Evolutionary conservation across 2,113 vertebrate genomes (phyloP).

Genomic region (Thalassarche chlororhynchos): DNA sequence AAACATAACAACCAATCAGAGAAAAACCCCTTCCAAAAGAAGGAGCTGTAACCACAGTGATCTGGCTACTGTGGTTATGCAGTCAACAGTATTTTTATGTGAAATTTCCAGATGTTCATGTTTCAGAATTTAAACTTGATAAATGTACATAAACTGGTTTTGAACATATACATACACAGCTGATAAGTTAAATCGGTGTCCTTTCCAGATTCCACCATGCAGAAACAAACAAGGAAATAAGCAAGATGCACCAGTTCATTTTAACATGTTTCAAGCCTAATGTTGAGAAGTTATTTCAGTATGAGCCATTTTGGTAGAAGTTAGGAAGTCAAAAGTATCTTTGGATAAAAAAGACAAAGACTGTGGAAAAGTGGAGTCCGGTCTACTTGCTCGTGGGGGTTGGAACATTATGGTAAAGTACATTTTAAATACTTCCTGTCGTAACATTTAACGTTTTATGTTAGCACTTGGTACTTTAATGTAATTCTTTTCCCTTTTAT

Average conservation of each 20-base stretch:
- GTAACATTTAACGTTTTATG: rapidly evolving
- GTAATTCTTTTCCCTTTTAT: background rate
- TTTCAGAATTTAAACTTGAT: background rate
- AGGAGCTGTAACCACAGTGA: too few species aligned
- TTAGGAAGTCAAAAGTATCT: background rate
- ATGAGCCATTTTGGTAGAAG: background rate
- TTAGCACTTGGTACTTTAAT: background rate
- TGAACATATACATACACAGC: background rate
- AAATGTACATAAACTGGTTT: background rate
- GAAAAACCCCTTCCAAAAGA: background rate
- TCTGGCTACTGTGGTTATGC: background rate
- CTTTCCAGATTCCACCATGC: background rate
- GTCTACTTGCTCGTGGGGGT: background rate
- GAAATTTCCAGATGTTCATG: background rate
- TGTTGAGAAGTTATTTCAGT: background rate
- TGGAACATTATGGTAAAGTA: background rate
- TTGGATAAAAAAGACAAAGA: background rate
- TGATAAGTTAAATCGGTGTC: background rate
- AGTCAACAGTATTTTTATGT: background rate
- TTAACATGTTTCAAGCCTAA: background rate
- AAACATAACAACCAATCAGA: background rate
- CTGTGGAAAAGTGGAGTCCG: background rate
- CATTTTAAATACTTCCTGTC: background rate
- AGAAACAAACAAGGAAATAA: background rate
- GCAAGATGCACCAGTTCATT: background rate